These are phyloP conservation scores for Marcusenius ussheri DNA, from an alignment of 2,113 vertebrate species.

Conservation along the genomic window DNA sequence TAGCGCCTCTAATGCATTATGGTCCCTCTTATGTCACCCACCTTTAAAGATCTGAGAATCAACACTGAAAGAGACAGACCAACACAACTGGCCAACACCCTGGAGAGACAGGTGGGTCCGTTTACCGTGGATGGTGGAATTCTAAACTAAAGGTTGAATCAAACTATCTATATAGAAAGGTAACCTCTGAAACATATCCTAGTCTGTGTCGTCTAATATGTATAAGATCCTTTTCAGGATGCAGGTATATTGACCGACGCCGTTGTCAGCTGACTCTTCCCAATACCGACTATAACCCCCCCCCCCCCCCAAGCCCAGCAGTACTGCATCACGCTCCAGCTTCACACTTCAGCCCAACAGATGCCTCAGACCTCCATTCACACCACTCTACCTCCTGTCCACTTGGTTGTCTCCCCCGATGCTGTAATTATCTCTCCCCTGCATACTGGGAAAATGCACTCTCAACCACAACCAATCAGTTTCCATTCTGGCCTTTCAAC, in stretches of 20 bases:
- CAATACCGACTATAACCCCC: neutral
- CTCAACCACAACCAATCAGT: neutral
- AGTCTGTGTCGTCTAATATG: neutral
- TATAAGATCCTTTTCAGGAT: neutral
- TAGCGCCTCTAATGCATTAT: neutral
- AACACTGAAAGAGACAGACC: neutral
- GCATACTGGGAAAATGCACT: neutral
- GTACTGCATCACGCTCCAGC: neutral
- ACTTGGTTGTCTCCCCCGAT: neutral
- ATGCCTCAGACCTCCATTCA: neutral
- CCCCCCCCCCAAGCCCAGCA: neutral
- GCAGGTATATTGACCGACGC: neutral
- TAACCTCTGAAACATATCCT: neutral
- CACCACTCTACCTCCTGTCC: neutral
- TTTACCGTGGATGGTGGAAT: neutral
- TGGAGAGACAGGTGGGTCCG: neutral
- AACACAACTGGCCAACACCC: neutral
- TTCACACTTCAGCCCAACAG: neutral
- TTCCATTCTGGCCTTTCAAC: neutral
- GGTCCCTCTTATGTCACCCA: neutral
- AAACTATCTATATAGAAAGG: neutral
- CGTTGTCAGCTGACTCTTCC: neutral
- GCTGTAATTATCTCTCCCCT: neutral
- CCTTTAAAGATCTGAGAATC: neutral
- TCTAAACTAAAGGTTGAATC: neutral